phyloP scores from a whole-genome alignment of 2,113 vertebrate genomes.

The Ranitomeya imitator region DNA sequence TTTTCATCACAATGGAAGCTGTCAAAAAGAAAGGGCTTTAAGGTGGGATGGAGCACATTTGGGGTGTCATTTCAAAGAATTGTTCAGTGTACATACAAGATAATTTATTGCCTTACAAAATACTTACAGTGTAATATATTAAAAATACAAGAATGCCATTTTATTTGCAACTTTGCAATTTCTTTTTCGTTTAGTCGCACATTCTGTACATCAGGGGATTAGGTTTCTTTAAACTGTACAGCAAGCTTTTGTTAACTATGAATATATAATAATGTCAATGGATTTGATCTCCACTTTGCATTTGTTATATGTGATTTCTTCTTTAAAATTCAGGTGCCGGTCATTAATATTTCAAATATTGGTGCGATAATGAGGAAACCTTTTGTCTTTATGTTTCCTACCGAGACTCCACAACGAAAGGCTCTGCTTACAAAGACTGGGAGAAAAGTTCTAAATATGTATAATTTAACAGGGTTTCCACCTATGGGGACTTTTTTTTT shows the following conservation, averaged over 20 bases:
- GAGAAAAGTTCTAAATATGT: neutral
- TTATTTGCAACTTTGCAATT: slow-evolving; percentile 49
- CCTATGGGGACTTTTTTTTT: no score
- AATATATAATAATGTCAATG: slow-evolving; percentile 53
- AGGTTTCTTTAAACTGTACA: slow-evolving; percentile 16
- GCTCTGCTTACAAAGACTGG: neutral
- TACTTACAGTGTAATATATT: slow-evolving; percentile 37
- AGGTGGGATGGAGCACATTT: slow-evolving; percentile 55
- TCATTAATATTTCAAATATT: slow-evolving; percentile 42
- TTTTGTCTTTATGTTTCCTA: neutral
- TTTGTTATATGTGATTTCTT: slow-evolving; percentile 64
- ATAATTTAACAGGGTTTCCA: neutral
- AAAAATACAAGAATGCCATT: slow-evolving; percentile 16
- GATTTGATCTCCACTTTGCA: slow-evolving; percentile 61
- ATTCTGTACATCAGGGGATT: slow-evolving; percentile 24
- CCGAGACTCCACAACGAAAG: neutral
- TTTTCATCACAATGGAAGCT: slow-evolving; percentile 69
- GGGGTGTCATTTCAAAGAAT: slow-evolving; percentile 42
- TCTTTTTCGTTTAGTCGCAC: slow-evolving; percentile 40
- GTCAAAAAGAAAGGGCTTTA: slow-evolving; percentile 63
- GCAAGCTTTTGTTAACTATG: slow-evolving; percentile 22
- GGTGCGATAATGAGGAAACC: neutral
- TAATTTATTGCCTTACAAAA: slow-evolving; percentile 41
- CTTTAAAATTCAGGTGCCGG: slow-evolving; percentile 64
- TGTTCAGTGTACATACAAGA: slow-evolving; percentile 19